Conservation (phyloP, 2,797 vertebrate genomes). For the Darevskia nairensis region DNA sequence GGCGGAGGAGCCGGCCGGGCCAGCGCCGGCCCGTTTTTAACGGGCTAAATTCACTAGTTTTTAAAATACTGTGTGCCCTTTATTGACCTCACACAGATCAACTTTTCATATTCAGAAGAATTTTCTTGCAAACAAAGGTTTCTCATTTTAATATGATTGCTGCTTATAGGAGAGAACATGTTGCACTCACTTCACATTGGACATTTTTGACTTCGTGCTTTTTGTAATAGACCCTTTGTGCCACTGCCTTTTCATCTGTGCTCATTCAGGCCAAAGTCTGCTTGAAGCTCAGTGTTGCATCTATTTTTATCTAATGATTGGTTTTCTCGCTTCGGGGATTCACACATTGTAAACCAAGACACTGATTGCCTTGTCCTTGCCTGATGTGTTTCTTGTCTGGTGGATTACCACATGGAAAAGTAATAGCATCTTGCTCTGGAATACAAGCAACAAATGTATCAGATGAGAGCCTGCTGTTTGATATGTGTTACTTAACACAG, state of each 20-base stretch:
- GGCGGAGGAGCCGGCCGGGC: no score
- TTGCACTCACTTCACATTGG: neutral
- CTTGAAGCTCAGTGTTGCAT: slow-evolving; percentile 43
- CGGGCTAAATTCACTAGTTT: no score
- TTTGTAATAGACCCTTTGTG: slow-evolving; percentile 16
- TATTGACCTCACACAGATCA: neutral
- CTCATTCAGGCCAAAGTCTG: slow-evolving; percentile 20
- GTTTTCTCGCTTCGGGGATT: slow-evolving; percentile 61
- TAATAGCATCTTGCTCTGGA: slow-evolving; percentile 45
- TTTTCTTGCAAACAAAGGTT: neutral
- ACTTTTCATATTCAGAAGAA: slow-evolving; percentile 24
- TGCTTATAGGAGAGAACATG: neutral
- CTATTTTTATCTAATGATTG: slow-evolving; percentile 63
- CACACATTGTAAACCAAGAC: slow-evolving; percentile 42
- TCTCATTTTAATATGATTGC: slow-evolving; percentile 29
- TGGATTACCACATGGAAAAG: slow-evolving; percentile 17
- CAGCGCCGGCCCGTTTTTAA: no score
- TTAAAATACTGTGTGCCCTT: neutral
- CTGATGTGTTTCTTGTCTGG: slow-evolving; percentile 46
- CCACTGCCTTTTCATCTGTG: slow-evolving; percentile 9
- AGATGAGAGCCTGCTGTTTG: neutral
- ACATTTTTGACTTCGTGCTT: slow-evolving; percentile 32
- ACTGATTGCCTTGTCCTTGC: slow-evolving; percentile 50
- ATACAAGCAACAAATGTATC: slow-evolving; percentile 32
- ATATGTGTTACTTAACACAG: neutral